Conservation (phyloP, 2,888 invertebrate species). For the Cheilosia urbana region DNA sequence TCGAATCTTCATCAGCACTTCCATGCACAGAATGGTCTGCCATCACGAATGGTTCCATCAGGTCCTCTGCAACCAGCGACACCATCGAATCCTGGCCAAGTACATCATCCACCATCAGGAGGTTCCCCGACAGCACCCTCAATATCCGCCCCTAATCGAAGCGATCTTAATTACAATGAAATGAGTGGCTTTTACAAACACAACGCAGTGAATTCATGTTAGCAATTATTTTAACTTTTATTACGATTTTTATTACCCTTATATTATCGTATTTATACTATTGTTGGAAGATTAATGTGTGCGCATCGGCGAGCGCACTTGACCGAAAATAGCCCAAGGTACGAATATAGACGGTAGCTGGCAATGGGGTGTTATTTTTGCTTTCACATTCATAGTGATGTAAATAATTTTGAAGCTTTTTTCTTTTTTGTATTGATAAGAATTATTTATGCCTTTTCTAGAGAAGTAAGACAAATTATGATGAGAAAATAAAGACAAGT, state of each 20-base stretch:
- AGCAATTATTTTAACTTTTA: constrained; percentile 76
- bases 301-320: constrained; percentile 40
- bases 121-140: constrained; percentile 27
- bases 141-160: constrained; percentile 76
- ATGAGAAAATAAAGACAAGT: constrained; percentile 54
- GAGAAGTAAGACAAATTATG: constrained; percentile 48
- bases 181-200: constrained; percentile 76
- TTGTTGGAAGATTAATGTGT: constrained; percentile 48
- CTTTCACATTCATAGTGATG: constrained; percentile 44
- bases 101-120: constrained; percentile 39
- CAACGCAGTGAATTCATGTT: constrained; percentile 80
- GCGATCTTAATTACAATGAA: constrained; percentile 79
- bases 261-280: constrained; percentile 54
- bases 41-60: constrained; percentile 73
- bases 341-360: background rate
- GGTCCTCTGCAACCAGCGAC: constrained; percentile 83
- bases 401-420: constrained; percentile 70
- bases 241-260: constrained; percentile 69
- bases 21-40: constrained; percentile 68
- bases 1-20: constrained; percentile 76
- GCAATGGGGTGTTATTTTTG: constrained; percentile 11
- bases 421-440: constrained; percentile 68
- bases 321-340: constrained; percentile 16
- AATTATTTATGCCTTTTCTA: constrained; percentile 69
- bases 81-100: constrained; percentile 79